phyloP scores from a whole-genome alignment of 1,140 invertebrate species.

The Drosophila ironensis region DNA sequence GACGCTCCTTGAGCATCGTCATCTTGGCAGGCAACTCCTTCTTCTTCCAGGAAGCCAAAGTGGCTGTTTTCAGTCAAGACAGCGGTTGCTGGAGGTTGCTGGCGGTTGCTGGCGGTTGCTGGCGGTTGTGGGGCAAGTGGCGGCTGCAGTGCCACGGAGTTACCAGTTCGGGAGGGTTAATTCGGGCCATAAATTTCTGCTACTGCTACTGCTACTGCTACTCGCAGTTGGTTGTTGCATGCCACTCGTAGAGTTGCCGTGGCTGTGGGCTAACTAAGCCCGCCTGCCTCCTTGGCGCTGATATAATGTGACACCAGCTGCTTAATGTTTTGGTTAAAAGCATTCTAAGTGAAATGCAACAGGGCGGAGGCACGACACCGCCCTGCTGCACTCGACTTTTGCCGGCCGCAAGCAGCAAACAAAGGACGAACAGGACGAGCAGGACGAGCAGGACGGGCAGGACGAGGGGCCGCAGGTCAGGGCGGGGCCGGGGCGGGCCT shows the following conservation, averaged over 20 bases:
- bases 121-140: too few species aligned
- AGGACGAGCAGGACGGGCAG: too few species aligned
- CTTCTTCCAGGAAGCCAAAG: constrained; percentile 4
- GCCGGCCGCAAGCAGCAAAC: constrained; percentile 53
- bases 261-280: constrained; percentile 25
- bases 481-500: not conserved
- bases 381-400: constrained; percentile 42
- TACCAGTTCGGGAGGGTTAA: too few species aligned
- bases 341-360: constrained; percentile 79
- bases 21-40: not conserved
- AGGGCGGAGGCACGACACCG: constrained; percentile 22
- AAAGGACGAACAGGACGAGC: constrained; percentile 14
- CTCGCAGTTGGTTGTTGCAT: constrained; percentile 4
- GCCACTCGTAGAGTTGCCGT: not conserved
- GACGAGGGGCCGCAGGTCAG: too few species aligned
- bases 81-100: too few species aligned
- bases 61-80: constrained; percentile 13
- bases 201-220: constrained; percentile 3
- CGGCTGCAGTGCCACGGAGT: too few species aligned
- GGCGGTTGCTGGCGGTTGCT: too few species aligned
- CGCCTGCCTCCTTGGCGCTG: constrained; percentile 42
- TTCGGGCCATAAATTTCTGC: constrained; percentile 56
- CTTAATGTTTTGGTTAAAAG: constrained; percentile 80
- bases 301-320: constrained; percentile 78
- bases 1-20: constrained; percentile 1